Percentiles rank a stretch among this genome's conserved stretches.
These are phyloP conservation scores for Timema podura DNA, from an alignment of 2,888 invertebrate species.

Conservation along the genomic window DNA sequence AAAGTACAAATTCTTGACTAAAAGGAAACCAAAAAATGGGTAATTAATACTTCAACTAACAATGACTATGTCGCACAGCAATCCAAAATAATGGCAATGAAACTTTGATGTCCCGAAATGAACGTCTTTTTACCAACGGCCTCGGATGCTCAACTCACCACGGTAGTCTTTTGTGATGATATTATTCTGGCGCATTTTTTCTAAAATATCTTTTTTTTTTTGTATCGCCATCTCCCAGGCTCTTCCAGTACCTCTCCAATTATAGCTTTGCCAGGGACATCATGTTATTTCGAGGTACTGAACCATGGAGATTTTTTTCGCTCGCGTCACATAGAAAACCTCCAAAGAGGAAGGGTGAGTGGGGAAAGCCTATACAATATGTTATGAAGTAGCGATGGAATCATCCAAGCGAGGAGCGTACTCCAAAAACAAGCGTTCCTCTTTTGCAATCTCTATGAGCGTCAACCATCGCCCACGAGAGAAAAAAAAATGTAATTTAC, in stretches of 20 bases:
- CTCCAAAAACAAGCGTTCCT: neutral
- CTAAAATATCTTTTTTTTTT: too few species aligned
- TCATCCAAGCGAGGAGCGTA: neutral
- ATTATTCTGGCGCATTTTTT: too few species aligned
- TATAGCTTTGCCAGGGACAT: neutral
- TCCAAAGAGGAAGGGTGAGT: conserved; percentile 4
- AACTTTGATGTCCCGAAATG: too few species aligned
- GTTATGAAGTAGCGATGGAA: conserved; percentile 16
- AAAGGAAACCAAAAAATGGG: too few species aligned
- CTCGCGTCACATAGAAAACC: neutral
- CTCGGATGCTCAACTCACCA: too few species aligned
- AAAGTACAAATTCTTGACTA: too few species aligned
- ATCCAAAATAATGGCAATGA: too few species aligned
- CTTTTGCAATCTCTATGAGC: neutral
- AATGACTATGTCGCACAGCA: too few species aligned
- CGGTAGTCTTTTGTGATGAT: too few species aligned
- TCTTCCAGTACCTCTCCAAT: conserved; percentile 6
- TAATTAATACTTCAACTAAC: too few species aligned
- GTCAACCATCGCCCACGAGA: neutral
- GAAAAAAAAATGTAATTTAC: conserved; percentile 13
- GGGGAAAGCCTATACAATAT: neutral
- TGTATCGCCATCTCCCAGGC: too few species aligned
- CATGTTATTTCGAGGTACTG: conserved; percentile 13
- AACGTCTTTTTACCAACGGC: too few species aligned
- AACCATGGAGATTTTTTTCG: neutral